A percentile compares a stretch with the other conserved stretches of the same genome.
Evolutionary conservation across 2,113 vertebrate species (phyloP).

Genomic region (Stegastes partitus): DNA sequence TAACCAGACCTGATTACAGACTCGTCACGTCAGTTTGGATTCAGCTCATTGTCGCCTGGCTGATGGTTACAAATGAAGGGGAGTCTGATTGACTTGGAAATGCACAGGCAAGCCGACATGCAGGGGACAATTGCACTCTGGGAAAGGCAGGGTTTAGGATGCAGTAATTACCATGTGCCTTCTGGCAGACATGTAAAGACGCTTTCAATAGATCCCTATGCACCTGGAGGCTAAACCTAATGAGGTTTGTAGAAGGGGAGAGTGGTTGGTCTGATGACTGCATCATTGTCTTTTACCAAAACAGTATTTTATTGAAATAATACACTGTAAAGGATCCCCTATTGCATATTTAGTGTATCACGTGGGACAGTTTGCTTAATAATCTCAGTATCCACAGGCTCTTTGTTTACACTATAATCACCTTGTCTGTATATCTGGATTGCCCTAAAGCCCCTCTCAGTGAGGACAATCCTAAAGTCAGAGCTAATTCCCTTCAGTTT

Average conservation of each 20-base stretch:
- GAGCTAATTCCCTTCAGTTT: conserved; percentile 14
- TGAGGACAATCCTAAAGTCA: conserved; percentile 40
- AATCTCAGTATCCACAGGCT: background rate
- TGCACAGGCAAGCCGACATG: background rate
- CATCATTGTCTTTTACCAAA: background rate
- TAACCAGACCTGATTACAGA: conserved; percentile 7
- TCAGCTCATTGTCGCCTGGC: background rate
- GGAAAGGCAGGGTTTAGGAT: conserved; percentile 61
- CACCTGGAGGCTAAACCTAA: conserved; percentile 65
- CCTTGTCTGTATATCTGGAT: conserved; percentile 51
- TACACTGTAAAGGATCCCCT: background rate
- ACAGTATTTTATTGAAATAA: conserved; percentile 2
- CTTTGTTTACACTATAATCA: conserved; percentile 15
- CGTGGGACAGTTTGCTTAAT: conserved; percentile 5
- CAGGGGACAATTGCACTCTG: conserved; percentile 31
- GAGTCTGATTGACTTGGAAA: conserved; percentile 39
- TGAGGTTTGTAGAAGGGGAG: conserved; percentile 36
- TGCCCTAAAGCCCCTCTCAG: conserved; percentile 38
- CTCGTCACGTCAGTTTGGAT: conserved; percentile 23
- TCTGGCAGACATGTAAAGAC: conserved; percentile 67
- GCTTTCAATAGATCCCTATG: conserved; percentile 74
- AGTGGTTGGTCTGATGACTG: background rate
- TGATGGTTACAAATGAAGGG: conserved; percentile 20
- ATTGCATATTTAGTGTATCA: background rate
- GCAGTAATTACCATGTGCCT: conserved; percentile 68